Conservation (phyloP, 2,888 invertebrate genomes). For the Serripes groenlandicus region DNA sequence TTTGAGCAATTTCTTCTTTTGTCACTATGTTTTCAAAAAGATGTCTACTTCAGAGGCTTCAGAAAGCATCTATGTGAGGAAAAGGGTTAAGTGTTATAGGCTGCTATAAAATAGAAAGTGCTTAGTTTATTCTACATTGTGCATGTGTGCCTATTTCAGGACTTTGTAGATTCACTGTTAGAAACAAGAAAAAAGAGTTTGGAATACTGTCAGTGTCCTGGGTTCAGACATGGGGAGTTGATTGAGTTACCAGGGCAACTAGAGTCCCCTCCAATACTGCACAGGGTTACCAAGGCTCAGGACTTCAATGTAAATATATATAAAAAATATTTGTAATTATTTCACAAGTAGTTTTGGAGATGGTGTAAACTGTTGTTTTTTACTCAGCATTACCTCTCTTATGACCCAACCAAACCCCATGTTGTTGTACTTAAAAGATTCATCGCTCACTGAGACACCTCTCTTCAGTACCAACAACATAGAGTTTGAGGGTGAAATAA, state of each 20-base stretch:
- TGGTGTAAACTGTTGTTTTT: too few species aligned
- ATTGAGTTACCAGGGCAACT: constrained; percentile 84
- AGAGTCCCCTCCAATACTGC: constrained; percentile 85
- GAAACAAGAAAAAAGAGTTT: constrained; percentile 82
- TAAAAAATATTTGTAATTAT: too few species aligned
- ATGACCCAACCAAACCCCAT: too few species aligned
- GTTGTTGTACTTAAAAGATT: too few species aligned
- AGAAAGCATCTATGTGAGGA: too few species aligned
- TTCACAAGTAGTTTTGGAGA: too few species aligned
- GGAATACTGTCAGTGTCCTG: constrained; percentile 83
- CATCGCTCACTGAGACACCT: too few species aligned
- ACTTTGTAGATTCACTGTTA: constrained; percentile 80
- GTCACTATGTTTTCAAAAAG: neutral
- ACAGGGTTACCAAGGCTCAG: constrained; percentile 84
- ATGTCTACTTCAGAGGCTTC: too few species aligned
- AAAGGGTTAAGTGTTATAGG: too few species aligned
- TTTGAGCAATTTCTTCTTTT: neutral
- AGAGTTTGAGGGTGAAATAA: too few species aligned
- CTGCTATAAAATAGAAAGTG: neutral
- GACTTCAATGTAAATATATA: constrained; percentile 85
- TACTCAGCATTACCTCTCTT: too few species aligned
- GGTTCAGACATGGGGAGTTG: constrained; percentile 82
- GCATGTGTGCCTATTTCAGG: constrained; percentile 74
- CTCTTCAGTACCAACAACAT: too few species aligned
- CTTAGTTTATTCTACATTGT: neutral